phyloP scores from a whole-genome alignment of 2,113 vertebrate genomes.

The Macrotis lagotis region DNA sequence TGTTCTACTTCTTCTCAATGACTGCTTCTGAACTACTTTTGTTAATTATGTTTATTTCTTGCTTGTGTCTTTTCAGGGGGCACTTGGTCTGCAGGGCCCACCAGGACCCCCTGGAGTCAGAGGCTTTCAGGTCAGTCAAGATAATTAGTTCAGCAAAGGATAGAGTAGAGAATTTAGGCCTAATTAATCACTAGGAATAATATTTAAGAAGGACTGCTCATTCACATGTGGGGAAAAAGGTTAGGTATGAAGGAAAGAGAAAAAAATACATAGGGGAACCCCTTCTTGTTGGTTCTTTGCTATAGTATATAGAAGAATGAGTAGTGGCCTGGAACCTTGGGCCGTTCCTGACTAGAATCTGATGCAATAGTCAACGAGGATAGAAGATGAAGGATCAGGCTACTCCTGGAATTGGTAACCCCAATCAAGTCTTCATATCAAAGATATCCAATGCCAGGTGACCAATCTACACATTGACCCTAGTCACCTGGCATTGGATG shows the following conservation, averaged over 20 bases:
- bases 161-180: neutral
- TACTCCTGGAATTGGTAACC: neutral
- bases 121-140: conserved; percentile 92
- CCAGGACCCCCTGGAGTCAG: conserved; percentile 87
- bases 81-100: conserved; percentile 89
- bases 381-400: neutral
- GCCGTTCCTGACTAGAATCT: neutral
- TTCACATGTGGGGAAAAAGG: neutral
- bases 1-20: neutral
- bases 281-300: neutral
- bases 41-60: neutral
- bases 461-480: neutral
- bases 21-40: neutral
- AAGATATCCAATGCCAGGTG: no score
- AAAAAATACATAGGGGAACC: neutral
- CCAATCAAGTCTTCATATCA: neutral
- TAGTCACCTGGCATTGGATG: neutral
- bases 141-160: neutral
- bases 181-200: neutral
- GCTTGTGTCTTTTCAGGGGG: conserved; percentile 86
- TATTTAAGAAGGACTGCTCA: neutral
- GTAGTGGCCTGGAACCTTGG: neutral
- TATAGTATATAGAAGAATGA: neutral
- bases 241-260: accelerated
- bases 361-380: neutral